These are phyloP conservation scores for Loris lydekkerianus DNA, from an alignment of 2,797 vertebrate species.

Conservation along the genomic window DNA sequence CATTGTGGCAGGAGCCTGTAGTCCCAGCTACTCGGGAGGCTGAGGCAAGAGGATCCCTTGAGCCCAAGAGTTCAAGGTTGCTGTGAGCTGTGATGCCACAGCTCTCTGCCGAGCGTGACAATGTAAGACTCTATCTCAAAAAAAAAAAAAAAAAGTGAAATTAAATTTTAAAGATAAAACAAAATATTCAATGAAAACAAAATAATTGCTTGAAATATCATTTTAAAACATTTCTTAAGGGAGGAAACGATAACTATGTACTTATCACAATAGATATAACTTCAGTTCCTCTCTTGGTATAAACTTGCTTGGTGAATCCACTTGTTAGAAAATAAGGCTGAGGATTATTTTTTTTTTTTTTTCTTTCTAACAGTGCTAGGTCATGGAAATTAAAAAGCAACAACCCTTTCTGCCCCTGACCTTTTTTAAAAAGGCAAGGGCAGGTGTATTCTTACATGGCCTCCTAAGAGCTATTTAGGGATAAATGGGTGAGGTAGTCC, in stretches of 20 bases:
- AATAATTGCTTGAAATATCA: background rate
- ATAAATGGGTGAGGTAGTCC: background rate
- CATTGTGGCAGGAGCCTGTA: too few relatives aligned
- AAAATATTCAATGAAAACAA: constrained; percentile 56
- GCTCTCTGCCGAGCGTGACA: too few relatives aligned
- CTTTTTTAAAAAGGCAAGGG: constrained; percentile 54
- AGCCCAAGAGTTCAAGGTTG: too few relatives aligned
- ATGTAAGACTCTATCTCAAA: too few relatives aligned
- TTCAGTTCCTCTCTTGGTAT: background rate
- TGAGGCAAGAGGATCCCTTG: too few relatives aligned
- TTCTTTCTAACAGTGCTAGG: background rate
- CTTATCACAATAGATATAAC: background rate
- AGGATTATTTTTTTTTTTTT: constrained; percentile 12
- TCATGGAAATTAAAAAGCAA: constrained; percentile 44
- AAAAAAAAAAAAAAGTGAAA: too few relatives aligned
- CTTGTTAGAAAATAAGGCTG: background rate
- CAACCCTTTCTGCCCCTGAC: background rate
- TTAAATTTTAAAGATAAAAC: background rate
- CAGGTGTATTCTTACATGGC: constrained; percentile 20
- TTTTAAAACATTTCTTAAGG: background rate
- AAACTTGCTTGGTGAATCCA: background rate
- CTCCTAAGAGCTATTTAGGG: constrained; percentile 6
- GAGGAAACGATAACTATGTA: constrained; percentile 1
- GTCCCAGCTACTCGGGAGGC: too few relatives aligned
- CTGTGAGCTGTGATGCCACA: too few relatives aligned